A percentile compares a stretch with the other conserved stretches of the same genome.
Conservation (phyloP, 2,113 vertebrate species). For the Gymnocephalus cernua region DNA sequence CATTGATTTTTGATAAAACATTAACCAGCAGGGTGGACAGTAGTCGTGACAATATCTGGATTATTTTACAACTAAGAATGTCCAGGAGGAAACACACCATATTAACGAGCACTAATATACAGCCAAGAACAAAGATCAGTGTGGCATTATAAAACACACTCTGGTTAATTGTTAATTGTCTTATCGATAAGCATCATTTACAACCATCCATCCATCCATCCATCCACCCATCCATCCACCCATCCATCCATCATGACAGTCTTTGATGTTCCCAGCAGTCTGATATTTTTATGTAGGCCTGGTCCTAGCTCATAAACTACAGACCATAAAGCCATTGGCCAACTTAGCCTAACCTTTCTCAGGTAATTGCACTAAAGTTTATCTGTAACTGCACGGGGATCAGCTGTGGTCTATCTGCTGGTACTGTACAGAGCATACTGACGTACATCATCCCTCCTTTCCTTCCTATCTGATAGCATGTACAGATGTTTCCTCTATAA, state of each 20-base stretch:
- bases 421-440: background rate
- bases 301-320: background rate
- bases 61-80: background rate
- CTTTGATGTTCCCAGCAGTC: background rate
- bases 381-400: background rate
- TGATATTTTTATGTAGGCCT: background rate
- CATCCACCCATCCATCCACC: no score
- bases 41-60: background rate
- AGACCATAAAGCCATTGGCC: background rate
- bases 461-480: conserved; percentile 3
- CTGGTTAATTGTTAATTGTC: background rate
- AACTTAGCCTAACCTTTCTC: background rate
- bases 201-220: no score
- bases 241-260: no score
- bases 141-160: background rate
- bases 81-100: background rate
- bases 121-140: background rate
- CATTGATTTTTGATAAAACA: background rate
- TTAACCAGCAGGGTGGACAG: background rate
- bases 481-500: conserved; percentile 26
- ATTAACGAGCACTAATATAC: accelerated
- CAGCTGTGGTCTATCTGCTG: background rate
- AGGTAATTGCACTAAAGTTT: background rate
- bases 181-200: conserved; percentile 1
- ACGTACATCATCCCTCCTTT: background rate